These are phyloP conservation scores for Argyrosomus japonicus DNA, from an alignment of 2,113 vertebrate genomes.

Conservation along the genomic window DNA sequence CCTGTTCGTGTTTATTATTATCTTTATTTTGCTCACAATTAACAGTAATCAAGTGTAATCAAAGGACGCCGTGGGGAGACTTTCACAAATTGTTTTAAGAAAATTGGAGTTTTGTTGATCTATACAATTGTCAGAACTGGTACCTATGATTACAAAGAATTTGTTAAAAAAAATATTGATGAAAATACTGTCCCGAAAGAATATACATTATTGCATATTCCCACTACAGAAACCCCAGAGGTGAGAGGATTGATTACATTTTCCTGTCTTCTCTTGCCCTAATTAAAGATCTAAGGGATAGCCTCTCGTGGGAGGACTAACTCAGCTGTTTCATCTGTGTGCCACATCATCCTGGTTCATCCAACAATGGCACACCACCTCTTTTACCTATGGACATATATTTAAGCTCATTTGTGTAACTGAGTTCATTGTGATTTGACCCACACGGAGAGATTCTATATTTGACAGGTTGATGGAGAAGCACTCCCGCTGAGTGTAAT, in stretches of 20 bases:
- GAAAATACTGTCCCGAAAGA: conserved; percentile 33
- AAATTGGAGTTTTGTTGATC: not conserved
- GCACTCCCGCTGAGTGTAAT: not conserved
- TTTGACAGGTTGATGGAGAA: conserved; percentile 13
- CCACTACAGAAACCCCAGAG: conserved; percentile 63
- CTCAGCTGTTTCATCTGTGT: conserved; percentile 60
- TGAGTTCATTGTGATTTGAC: conserved; percentile 4
- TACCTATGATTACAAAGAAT: conserved; percentile 29
- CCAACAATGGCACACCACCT: conserved; percentile 9
- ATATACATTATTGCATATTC: conserved; percentile 73
- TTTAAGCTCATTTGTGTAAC: conserved; percentile 9
- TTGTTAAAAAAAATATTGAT: conserved; percentile 84
- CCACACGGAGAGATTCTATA: not conserved
- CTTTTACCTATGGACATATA: conserved; percentile 32
- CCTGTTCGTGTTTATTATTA: not conserved
- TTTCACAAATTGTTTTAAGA: not conserved
- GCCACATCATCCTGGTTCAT: conserved; percentile 37
- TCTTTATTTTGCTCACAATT: not conserved
- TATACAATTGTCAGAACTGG: not conserved
- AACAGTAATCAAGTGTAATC: not conserved
- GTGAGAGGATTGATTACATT: conserved; percentile 79
- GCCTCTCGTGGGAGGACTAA: conserved; percentile 59
- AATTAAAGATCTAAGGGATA: conserved; percentile 79
- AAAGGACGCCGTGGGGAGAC: not conserved
- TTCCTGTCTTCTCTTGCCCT: conserved; percentile 69